Evolutionary conservation across 2,888 invertebrate species (phyloP).

Genomic region (Drosophila antonietae): DNA sequence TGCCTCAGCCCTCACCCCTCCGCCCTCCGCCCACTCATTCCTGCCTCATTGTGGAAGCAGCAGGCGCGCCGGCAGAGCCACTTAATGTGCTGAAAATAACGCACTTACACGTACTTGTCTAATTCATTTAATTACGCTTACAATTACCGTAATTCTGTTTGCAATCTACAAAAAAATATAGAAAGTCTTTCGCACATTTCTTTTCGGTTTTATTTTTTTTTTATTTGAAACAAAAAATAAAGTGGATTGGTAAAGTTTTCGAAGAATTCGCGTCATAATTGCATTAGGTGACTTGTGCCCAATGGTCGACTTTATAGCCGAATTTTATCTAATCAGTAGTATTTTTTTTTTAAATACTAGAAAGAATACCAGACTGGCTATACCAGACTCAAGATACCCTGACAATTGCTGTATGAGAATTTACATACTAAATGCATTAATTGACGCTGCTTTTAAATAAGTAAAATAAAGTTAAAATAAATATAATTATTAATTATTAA

Average conservation of each 20-base stretch:
- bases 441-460: too few species aligned
- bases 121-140: conserved; percentile 76
- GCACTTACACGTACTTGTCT: conserved; percentile 74
- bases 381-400: background rate
- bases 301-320: background rate
- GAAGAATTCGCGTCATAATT: conserved; percentile 3
- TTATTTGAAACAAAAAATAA: conserved; percentile 3
- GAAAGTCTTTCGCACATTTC: background rate
- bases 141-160: conserved; percentile 51
- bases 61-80: conserved; percentile 48
- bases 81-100: conserved; percentile 75
- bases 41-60: conserved; percentile 31
- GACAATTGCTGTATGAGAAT: too few species aligned
- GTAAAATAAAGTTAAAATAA: too few species aligned
- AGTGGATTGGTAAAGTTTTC: conserved; percentile 1
- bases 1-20: conserved; percentile 24
- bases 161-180: conserved; percentile 6
- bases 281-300: conserved; percentile 3
- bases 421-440: too few species aligned
- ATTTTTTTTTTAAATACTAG: background rate
- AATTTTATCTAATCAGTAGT: conserved; percentile 35
- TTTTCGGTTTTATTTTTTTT: conserved; percentile 10
- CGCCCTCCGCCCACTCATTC: conserved; percentile 27
- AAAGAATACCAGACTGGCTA: too few species aligned
- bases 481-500: too few species aligned